A percentile compares a stretch with the other conserved stretches of the same genome.
Conservation (phyloP, 2,113 vertebrate genomes). For the Forbesichthys agassizii region DNA sequence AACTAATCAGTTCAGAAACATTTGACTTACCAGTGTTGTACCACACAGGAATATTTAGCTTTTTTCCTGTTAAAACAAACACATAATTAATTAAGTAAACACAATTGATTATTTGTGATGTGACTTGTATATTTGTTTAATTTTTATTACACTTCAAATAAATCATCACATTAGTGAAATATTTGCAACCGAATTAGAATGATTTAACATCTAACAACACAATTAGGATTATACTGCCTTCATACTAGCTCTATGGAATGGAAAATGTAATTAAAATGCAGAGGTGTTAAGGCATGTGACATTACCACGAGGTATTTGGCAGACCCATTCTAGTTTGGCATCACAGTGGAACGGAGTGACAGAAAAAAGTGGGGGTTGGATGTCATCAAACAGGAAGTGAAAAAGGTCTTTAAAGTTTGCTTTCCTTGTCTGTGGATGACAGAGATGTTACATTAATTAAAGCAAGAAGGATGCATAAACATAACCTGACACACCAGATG, state of each 20-base stretch:
- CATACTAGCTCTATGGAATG: too few species aligned
- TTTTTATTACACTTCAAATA: neutral
- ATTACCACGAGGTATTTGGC: slow-evolving; percentile 92
- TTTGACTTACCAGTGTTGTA: slow-evolving; percentile 87
- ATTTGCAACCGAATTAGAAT: too few species aligned
- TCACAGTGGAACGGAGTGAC: slow-evolving; percentile 89
- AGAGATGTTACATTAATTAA: slow-evolving; percentile 25
- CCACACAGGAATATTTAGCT: slow-evolving; percentile 84
- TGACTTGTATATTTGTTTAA: neutral
- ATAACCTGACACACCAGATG: neutral
- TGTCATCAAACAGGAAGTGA: slow-evolving; percentile 32
- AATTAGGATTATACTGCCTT: too few species aligned
- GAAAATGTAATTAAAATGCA: neutral
- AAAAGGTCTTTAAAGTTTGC: slow-evolving; percentile 44
- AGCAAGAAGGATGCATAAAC: neutral
- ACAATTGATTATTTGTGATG: neutral
- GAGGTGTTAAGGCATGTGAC: neutral
- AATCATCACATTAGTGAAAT: too few species aligned
- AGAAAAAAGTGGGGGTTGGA: slow-evolving; percentile 63
- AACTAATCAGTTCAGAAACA: neutral
- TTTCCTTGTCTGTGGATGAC: slow-evolving; percentile 60
- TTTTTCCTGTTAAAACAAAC: slow-evolving; percentile 75
- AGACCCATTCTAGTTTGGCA: slow-evolving; percentile 89
- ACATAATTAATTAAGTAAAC: neutral
- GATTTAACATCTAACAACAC: too few species aligned